A percentile compares a stretch with the other conserved stretches of the same genome.
phyloP scores from a whole-genome alignment of 2,888 invertebrate species.

The Chymomyza amoena region DNA sequence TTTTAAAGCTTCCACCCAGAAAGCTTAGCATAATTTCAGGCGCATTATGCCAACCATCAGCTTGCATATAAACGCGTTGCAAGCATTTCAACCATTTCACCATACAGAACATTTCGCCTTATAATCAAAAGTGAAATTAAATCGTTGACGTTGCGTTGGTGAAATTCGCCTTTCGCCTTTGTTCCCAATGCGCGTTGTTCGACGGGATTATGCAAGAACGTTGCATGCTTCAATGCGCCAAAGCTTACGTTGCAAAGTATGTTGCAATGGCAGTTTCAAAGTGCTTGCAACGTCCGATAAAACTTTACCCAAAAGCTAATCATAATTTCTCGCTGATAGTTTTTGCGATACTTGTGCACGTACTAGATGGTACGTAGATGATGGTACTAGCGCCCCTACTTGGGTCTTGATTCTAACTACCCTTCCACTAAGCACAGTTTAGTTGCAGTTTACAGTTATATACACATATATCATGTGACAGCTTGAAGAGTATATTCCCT shows the following conservation, averaged over 20 bases:
- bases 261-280: background rate
- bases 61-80: conserved; percentile 29
- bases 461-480: background rate
- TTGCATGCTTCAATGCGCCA: background rate
- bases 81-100: conserved; percentile 4
- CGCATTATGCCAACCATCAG: conserved; percentile 56
- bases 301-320: conserved; percentile 63
- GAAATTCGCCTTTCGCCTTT: background rate
- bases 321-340: conserved; percentile 61
- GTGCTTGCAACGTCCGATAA: conserved; percentile 42
- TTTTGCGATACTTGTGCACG: conserved; percentile 37
- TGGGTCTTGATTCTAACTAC: background rate
- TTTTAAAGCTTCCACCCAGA: background rate
- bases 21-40: conserved; percentile 51
- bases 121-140: conserved; percentile 49
- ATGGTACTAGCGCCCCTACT: background rate
- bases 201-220: background rate
- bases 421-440: background rate
- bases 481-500: background rate
- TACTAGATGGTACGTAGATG: background rate
- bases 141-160: conserved; percentile 29
- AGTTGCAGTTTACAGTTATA: background rate
- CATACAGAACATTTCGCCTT: conserved; percentile 28
- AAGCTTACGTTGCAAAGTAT: background rate
- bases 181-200: background rate